Evolutionary conservation across 2,797 vertebrate genomes (phyloP).

Genomic region (Rhynchotus rufescens): DNA sequence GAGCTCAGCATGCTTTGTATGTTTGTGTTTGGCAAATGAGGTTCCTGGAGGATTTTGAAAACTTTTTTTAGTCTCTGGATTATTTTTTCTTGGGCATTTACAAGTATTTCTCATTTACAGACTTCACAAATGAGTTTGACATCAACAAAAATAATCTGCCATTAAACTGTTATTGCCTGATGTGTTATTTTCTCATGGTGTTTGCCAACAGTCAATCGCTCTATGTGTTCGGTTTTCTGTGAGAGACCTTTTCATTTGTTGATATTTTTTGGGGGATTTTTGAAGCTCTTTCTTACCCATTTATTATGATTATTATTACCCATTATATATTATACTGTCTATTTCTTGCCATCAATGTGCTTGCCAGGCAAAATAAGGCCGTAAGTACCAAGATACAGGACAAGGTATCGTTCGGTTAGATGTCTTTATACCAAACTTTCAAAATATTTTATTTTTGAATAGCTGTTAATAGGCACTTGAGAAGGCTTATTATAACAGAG

Average conservation of each 20-base stretch:
- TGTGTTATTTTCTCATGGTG: neutral
- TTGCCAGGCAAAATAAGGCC: neutral
- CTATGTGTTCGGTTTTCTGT: neutral
- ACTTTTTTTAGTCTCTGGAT: neutral
- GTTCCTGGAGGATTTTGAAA: neutral
- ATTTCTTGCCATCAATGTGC: neutral
- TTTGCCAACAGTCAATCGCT: neutral
- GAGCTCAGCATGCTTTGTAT: neutral
- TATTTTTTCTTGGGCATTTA: neutral
- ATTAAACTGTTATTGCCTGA: neutral
- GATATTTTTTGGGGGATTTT: neutral
- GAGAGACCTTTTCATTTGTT: neutral
- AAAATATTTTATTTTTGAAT: neutral
- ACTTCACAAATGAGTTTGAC: neutral
- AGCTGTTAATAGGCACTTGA: neutral
- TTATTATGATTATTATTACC: neutral
- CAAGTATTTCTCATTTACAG: neutral
- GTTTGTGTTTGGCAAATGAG: neutral
- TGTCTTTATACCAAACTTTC: neutral
- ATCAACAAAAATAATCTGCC: neutral
- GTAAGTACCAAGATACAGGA: no score
- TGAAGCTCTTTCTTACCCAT: neutral
- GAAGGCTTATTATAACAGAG: neutral
- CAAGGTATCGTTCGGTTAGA: fast-evolving
- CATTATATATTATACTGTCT: neutral